Percentiles rank a stretch among this genome's conserved stretches.
phyloP scores from a whole-genome alignment of 2,888 invertebrate species.

The Villa cingulata region DNA sequence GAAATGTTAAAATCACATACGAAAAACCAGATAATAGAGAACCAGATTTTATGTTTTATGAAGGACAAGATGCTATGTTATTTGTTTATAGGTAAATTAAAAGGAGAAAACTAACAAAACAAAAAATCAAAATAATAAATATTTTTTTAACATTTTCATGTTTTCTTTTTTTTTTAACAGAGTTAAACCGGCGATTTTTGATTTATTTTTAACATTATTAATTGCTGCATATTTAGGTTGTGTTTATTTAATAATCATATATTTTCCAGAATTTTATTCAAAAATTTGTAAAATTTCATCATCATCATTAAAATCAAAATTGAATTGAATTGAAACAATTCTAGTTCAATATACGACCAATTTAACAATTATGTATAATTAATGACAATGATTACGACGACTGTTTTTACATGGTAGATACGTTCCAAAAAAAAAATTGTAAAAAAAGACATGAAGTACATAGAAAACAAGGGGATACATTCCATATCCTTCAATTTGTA shows the following conservation, averaged over 20 bases:
- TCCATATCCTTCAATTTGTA: too few species aligned
- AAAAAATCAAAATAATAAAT: conserved; percentile 2
- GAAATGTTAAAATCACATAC: conserved; percentile 55
- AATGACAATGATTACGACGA: too few species aligned
- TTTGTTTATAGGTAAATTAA: conserved; percentile 67
- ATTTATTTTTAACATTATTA: conserved; percentile 78
- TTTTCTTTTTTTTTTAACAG: conserved; percentile 42
- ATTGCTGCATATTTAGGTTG: conserved; percentile 73
- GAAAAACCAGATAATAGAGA: conserved; percentile 72
- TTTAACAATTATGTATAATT: too few species aligned
- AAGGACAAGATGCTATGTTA: conserved; percentile 61
- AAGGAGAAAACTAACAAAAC: neutral
- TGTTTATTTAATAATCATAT: conserved; percentile 67
- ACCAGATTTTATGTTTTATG: conserved; percentile 86
- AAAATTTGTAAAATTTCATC: conserved; percentile 42
- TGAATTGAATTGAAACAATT: neutral
- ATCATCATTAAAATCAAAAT: neutral
- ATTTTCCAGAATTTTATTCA: conserved; percentile 53
- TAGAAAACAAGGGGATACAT: too few species aligned
- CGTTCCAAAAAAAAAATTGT: too few species aligned
- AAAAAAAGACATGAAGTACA: too few species aligned
- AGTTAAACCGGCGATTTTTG: conserved; percentile 96
- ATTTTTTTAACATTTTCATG: neutral
- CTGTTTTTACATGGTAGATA: too few species aligned
- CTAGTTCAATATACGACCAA: too few species aligned